Base-by-base conservation (phyloP, 2,113 vertebrate species). In the Cryptotis parvus region DNA sequence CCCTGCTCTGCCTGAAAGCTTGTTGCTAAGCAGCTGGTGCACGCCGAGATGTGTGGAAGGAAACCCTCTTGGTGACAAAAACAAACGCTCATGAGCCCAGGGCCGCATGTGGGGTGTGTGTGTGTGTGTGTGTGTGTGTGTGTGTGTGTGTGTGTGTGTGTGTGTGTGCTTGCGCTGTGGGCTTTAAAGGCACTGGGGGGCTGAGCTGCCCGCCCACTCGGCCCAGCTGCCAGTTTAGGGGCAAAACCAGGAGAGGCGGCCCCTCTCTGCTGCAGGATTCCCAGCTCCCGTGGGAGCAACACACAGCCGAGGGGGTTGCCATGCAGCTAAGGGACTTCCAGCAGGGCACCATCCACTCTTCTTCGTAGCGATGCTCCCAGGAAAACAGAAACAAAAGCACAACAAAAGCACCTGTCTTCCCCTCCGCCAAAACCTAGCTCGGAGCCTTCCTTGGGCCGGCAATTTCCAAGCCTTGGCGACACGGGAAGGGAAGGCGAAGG, bases 21-120 rank as follows among this genome's bases (percentile, higher is more conserved):
- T 76, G 96, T 98, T 98, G 97, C 97, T 97, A 97, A 97, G 97
- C 96, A 97, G 96, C 95, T 92, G 86, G 96, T 84, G 72, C 90
- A 95, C 55, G 16, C 92, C 72, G 95, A 92, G 96, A 84, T 91
- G 94, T 95, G 96, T 90, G 93, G 94, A 96, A 93, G 94, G 92
- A 97, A 96, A 95, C 91, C 93, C 91, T 97, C 41, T 3, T 0
- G 14, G 91, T 94, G 96, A 89, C 87, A 95, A 33, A 96, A 96
- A 78, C 95, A 95, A 96, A 94, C 69, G 84, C 86, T 94, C 87
- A 35, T 81, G 92, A 88, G 91, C 85, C 94, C 73, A 91, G 93
- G 94, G 81, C 1, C 5, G 9, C 58, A 73, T 63, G n/a, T n/a
- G n/a, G 78, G 55, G 61, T 26, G 68, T 31, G 8, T 66, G 9